Evolutionary conservation across 2,888 invertebrate species (phyloP), one percentile per base, ranked within the genome.

Genomic region (Peribatodes rhomboidaria): DNA sequence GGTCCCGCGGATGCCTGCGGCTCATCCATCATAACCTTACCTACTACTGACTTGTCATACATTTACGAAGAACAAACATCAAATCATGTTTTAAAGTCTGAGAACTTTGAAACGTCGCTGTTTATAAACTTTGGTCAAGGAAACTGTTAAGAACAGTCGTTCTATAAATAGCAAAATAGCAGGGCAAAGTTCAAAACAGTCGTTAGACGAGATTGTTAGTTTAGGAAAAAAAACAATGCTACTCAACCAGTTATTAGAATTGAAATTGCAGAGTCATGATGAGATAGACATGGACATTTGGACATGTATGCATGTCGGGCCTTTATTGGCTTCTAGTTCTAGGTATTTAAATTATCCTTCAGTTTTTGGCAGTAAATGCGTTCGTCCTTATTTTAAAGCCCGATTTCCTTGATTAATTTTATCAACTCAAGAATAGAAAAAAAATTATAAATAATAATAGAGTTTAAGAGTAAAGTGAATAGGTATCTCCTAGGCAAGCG

Each of bases 181-280:
- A 16, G 47, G 22, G 10, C 31, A 31, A 31, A 31, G 14, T 27
- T 6, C 47, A 49, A 49, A 14, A 49, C 14, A 13, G 8, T 20
- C 13, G 16, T 10, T 10, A 31, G 14, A 31, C 47, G 4, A 9
- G 27, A 27, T 14, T n/a, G 47, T 49, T 49, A 3, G 8, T 3
- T 3, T 1, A n/a, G 9, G 7, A 42, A 42, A 9, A 10, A 18
- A 6, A 7, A n/a, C 14, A n/a, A 46, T 27, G n/a, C 13, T 22
- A 2, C n/a, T 46, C 22, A n/a, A n/a, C 8, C 22, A n/a, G 46
- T 46, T 46, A n/a, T n/a, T 27, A 22, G 13, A 46, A 22, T 27
- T 46, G n/a, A 46, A 46, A 22, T 46, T 46, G 46, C 46, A 1
- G 46, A 46, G 22, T 27, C 46, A 46, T 46, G 13, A 13, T 46